A percentile compares a stretch with the other conserved stretches of the same genome.
Conservation (phyloP, 2,888 invertebrate species). For the Caenorhabditis virilis region DNA sequence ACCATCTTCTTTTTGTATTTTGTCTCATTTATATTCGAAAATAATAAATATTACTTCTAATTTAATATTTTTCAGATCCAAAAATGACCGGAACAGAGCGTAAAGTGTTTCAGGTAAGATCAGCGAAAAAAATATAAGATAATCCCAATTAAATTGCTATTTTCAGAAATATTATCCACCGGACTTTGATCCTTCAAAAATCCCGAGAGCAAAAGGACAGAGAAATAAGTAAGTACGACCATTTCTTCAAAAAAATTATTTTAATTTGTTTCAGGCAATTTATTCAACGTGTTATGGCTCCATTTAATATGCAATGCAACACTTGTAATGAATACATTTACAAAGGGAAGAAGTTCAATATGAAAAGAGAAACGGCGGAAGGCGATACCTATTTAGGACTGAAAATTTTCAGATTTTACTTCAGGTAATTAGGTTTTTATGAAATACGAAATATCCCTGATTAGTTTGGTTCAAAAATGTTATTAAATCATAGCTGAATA, state of each 20-base stretch:
- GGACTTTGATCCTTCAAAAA: constrained; percentile 98
- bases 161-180: constrained; percentile 98
- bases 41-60: neutral
- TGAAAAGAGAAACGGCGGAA: constrained; percentile 96
- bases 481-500: neutral
- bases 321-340: constrained; percentile 99
- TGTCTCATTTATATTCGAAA: neutral
- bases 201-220: constrained; percentile 92
- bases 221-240: constrained; percentile 30
- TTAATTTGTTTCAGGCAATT: constrained; percentile 78
- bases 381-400: constrained; percentile 95
- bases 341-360: constrained; percentile 98
- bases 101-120: no score
- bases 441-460: neutral
- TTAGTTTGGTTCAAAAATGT: neutral
- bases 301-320: constrained; percentile 98
- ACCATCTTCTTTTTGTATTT: neutral
- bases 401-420: constrained; percentile 95
- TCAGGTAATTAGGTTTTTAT: constrained; percentile 72
- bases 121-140: no score
- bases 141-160: no score
- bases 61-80: constrained; percentile 1
- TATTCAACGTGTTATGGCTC: constrained; percentile 97
- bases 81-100: constrained; percentile 69
- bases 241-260: neutral